These are phyloP conservation scores for Dromococcyx pavoninus DNA, from an alignment of 2,797 vertebrate genomes.

Conservation along the genomic window DNA sequence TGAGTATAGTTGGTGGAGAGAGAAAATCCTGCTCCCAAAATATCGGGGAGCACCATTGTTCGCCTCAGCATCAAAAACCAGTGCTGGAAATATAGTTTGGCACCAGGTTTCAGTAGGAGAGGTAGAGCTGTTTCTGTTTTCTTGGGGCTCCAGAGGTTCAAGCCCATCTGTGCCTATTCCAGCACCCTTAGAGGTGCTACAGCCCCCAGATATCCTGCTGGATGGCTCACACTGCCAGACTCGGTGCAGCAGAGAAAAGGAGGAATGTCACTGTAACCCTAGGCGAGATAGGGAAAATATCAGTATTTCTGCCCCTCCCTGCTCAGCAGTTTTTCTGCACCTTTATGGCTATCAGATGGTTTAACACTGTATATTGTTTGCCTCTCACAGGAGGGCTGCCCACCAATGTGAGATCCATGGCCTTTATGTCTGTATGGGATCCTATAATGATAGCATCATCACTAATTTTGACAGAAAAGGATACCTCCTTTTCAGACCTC, in stretches of 20 bases:
- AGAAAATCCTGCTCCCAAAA: not conserved
- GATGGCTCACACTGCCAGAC: not conserved
- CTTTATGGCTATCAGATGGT: not conserved
- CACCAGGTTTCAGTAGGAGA: not conserved
- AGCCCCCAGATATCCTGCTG: not conserved
- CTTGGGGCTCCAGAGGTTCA: not conserved
- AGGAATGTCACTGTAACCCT: accelerated
- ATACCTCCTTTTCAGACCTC: not conserved
- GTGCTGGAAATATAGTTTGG: not conserved
- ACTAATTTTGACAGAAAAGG: not conserved
- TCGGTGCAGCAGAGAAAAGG: not conserved
- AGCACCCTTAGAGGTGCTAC: not conserved
- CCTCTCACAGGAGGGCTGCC: not conserved
- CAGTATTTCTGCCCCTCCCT: not conserved
- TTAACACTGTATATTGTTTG: not conserved
- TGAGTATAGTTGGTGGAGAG: not conserved
- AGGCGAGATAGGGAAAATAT: not conserved
- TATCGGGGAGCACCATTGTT: not conserved
- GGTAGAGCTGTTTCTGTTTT: not conserved
- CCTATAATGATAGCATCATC: not conserved
- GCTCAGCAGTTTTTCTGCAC: not conserved
- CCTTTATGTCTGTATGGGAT: not conserved
- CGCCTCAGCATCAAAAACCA: not conserved
- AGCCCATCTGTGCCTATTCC: accelerated
- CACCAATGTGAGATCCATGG: not conserved